Evolutionary conservation across 1,140 invertebrate species (phyloP).

Genomic region (Rhizoglyphus robini): DNA sequence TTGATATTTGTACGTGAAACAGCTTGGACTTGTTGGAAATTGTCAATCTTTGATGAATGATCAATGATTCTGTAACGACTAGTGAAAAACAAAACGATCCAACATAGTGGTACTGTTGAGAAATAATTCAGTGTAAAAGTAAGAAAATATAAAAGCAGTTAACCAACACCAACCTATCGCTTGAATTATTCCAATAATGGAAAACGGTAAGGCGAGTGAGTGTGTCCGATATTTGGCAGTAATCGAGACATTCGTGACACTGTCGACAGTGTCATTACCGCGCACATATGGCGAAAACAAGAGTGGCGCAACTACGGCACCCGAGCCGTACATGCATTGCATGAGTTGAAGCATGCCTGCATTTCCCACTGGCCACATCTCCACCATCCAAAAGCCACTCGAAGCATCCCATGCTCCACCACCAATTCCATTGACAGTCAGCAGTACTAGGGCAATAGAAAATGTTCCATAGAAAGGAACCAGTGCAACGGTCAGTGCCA

Average conservation of each 20-base stretch:
- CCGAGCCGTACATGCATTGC: slow-evolving; percentile 8
- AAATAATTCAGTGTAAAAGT: background rate
- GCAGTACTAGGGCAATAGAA: background rate
- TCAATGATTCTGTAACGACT: background rate
- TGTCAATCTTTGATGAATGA: too few species aligned
- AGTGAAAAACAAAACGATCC: background rate
- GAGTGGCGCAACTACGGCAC: background rate
- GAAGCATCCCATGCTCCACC: background rate
- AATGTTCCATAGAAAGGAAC: background rate
- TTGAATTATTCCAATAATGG: background rate
- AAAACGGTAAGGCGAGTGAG: background rate
- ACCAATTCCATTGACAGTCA: background rate
- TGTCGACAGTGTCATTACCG: too few species aligned
- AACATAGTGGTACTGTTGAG: background rate
- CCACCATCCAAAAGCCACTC: slow-evolving; percentile 10
- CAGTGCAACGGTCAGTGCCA: background rate
- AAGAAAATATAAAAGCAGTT: background rate
- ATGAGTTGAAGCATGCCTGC: background rate
- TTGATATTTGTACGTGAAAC: too few species aligned
- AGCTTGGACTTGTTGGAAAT: too few species aligned
- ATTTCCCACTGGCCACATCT: slow-evolving; percentile 8
- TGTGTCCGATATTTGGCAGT: background rate
- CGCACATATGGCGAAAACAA: background rate
- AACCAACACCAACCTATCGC: background rate
- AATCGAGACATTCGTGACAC: background rate